These are phyloP conservation scores for Tillus elongatus DNA, from an alignment of 2,888 invertebrate genomes.

Conservation along the genomic window DNA sequence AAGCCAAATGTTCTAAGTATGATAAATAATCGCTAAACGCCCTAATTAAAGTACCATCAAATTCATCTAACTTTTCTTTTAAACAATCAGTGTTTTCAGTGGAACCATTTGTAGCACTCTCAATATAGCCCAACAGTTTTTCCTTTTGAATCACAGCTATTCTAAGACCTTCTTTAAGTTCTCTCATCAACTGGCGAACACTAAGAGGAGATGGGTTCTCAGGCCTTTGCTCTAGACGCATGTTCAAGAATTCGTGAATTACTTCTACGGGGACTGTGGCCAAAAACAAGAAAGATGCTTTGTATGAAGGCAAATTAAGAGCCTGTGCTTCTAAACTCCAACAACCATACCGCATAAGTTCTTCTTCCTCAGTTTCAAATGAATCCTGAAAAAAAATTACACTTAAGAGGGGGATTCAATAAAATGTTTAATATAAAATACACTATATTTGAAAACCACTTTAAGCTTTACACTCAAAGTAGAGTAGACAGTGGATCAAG, in stretches of 20 bases:
- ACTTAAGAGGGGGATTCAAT: too few species aligned
- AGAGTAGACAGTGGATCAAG: too few species aligned
- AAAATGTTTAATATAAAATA: too few species aligned
- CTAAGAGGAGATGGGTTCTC: constrained; percentile 78
- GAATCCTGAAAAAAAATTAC: constrained; percentile 13
- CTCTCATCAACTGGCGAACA: constrained; percentile 65
- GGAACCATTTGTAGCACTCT: constrained; percentile 48
- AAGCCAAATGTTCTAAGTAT: constrained; percentile 77
- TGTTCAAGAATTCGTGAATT: constrained; percentile 82
- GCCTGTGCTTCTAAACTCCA: constrained; percentile 68
- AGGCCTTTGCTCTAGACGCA: constrained; percentile 76
- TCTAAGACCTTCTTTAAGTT: constrained; percentile 80
- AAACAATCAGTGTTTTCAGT: constrained; percentile 44
- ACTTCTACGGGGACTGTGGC: constrained; percentile 80
- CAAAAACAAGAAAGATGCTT: constrained; percentile 76
- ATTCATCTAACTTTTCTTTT: constrained; percentile 55
- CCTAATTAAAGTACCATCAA: constrained; percentile 59
- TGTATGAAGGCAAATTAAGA: constrained; percentile 78
- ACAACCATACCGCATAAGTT: constrained; percentile 58
- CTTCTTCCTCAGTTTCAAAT: constrained; percentile 40
- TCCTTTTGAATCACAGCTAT: constrained; percentile 75
- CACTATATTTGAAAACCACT: too few species aligned
- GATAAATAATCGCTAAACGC: constrained; percentile 67
- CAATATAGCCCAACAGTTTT: constrained; percentile 60
- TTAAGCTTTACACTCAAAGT: too few species aligned